Conservation (phyloP, 2,888 invertebrate genomes). For the Rapana venosa region DNA sequence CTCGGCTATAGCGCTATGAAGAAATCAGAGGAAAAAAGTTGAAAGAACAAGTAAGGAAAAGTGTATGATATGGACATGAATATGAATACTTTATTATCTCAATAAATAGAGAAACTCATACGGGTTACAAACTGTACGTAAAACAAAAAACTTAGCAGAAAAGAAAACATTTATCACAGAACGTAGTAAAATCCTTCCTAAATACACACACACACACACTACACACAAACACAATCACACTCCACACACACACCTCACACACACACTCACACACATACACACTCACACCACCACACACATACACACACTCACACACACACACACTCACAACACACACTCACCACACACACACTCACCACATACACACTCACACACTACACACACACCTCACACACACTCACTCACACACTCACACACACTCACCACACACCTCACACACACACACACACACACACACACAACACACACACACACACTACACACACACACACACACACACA, state of each 20-base stretch:
- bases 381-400: neutral
- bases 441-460: slow-evolving; percentile 17
- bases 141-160: no score
- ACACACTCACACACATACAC: neutral
- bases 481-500: neutral
- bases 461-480: neutral
- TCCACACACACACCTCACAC: neutral
- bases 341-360: neutral
- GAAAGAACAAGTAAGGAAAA: no score
- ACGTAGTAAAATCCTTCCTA: neutral
- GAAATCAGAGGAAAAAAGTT: no score
- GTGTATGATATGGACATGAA: no score
- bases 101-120: no score
- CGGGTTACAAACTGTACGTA: no score
- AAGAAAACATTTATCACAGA: no score
- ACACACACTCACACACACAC: neutral
- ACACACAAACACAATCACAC: neutral
- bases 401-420: neutral
- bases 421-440: neutral
- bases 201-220: neutral
- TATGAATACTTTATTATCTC: no score
- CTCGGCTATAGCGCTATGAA: no score
- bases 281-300: neutral
- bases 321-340: neutral
- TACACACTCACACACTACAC: neutral